These are phyloP conservation scores for Ctenicera cuprea DNA, from an alignment of 2,888 invertebrate species.

Conservation along the genomic window DNA sequence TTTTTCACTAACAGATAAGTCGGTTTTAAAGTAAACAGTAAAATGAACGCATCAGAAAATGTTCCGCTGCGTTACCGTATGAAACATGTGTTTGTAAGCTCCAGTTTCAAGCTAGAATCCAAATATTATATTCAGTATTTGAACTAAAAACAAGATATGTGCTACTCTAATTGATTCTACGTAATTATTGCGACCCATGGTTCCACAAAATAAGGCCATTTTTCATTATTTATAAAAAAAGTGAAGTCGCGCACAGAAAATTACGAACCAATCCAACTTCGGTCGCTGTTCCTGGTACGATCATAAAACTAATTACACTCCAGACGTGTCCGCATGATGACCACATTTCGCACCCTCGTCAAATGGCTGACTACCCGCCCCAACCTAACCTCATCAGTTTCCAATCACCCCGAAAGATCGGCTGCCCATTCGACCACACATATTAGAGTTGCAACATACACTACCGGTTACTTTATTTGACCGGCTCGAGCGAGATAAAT, in stretches of 20 bases:
- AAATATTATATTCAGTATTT: too few species aligned
- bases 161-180: too few species aligned
- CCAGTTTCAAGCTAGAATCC: too few species aligned
- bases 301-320: constrained; percentile 45
- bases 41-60: too few species aligned
- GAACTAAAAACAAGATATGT: too few species aligned
- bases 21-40: too few species aligned
- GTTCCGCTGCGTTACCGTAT: too few species aligned
- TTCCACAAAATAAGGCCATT: too few species aligned
- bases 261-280: constrained; percentile 7
- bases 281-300: neutral
- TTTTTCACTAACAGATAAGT: too few species aligned
- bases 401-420: constrained; percentile 45
- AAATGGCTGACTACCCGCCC: constrained; percentile 32
- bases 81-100: too few species aligned
- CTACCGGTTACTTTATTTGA: constrained; percentile 19
- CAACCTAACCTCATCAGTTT: constrained; percentile 47
- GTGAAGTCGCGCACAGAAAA: neutral
- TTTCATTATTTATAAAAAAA: too few species aligned
- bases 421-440: constrained; percentile 39
- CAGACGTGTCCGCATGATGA: constrained; percentile 37
- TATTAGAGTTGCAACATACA: constrained; percentile 32
- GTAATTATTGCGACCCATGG: too few species aligned
- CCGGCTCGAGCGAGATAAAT: constrained; percentile 22
- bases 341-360: constrained; percentile 50